A percentile compares a stretch with the other conserved stretches of the same genome.
phyloP scores from a whole-genome alignment of 2,113 vertebrate genomes.

The Archocentrus centrarchus region DNA sequence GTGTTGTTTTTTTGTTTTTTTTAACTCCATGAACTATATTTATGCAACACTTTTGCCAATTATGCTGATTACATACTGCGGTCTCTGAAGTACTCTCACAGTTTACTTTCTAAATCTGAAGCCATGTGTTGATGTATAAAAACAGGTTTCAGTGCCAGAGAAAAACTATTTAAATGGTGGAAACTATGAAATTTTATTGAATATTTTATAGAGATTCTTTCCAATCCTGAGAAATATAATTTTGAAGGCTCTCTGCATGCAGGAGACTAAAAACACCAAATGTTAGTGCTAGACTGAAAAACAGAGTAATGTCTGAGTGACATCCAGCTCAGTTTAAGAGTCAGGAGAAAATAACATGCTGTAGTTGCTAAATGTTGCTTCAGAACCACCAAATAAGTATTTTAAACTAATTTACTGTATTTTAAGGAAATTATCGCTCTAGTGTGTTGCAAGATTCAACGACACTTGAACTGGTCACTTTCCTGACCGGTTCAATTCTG shows the following conservation, averaged over 20 bases:
- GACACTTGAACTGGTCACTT: background rate
- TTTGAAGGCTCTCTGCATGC: background rate
- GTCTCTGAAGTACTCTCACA: conserved; percentile 15
- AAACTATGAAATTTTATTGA: background rate
- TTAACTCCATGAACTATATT: conserved; percentile 33
- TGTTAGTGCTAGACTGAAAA: background rate
- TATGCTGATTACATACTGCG: conserved; percentile 37
- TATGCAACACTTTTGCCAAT: conserved; percentile 36
- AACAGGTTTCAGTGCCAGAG: background rate
- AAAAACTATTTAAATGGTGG: background rate
- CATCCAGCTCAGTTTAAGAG: background rate
- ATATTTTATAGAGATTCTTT: background rate
- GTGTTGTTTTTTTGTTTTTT: conserved; percentile 1
- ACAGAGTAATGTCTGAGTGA: background rate
- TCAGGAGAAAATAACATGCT: background rate
- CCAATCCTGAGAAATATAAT: conserved; percentile 11
- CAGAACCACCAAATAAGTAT: background rate
- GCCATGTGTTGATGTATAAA: background rate
- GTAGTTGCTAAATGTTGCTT: background rate
- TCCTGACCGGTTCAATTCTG: conserved; percentile 12
- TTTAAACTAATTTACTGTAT: background rate
- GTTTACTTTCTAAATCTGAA: background rate
- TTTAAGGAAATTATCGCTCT: background rate
- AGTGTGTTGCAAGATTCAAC: background rate
- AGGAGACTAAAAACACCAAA: background rate